Conservation (phyloP, 2,888 invertebrate genomes). For the Glyphotaelius pellucidus region DNA sequence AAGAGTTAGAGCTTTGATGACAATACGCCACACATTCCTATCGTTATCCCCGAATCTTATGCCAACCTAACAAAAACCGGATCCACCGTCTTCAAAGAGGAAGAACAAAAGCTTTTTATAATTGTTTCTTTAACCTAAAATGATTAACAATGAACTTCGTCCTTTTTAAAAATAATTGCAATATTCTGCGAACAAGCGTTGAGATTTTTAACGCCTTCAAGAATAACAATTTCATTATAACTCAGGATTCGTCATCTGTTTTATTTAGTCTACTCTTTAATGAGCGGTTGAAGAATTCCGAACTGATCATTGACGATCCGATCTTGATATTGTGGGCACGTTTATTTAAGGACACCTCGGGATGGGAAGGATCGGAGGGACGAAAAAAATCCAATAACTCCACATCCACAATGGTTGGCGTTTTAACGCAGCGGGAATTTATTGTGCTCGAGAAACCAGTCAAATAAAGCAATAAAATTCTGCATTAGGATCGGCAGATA, state of each 20-base stretch:
- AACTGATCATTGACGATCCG: slow-evolving; percentile 4
- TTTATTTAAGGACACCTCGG: slow-evolving; percentile 23
- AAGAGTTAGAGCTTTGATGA: neutral
- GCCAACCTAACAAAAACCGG: neutral
- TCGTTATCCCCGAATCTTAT: neutral
- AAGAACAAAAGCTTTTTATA: neutral
- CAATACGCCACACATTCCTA: neutral
- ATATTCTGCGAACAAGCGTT: neutral
- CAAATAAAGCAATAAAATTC: slow-evolving; percentile 43
- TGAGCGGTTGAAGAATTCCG: neutral
- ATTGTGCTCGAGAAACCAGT: slow-evolving; percentile 11
- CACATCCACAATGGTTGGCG: slow-evolving; percentile 3
- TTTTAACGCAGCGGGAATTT: slow-evolving; percentile 28
- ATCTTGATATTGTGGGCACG: slow-evolving; percentile 19
- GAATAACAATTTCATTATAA: neutral
- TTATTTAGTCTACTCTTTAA: slow-evolving; percentile 23
- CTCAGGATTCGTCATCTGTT: neutral
- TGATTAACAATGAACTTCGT: neutral
- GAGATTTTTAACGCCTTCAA: neutral
- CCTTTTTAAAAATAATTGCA: neutral
- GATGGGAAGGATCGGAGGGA: neutral
- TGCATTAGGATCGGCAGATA: neutral
- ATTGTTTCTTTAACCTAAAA: neutral
- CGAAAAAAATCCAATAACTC: slow-evolving; percentile 17
- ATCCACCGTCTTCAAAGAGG: neutral